Percentiles rank a stretch among this genome's conserved stretches.
Evolutionary conservation across 2,113 vertebrate species (phyloP).

Genomic region (Archilochus colubris): DNA sequence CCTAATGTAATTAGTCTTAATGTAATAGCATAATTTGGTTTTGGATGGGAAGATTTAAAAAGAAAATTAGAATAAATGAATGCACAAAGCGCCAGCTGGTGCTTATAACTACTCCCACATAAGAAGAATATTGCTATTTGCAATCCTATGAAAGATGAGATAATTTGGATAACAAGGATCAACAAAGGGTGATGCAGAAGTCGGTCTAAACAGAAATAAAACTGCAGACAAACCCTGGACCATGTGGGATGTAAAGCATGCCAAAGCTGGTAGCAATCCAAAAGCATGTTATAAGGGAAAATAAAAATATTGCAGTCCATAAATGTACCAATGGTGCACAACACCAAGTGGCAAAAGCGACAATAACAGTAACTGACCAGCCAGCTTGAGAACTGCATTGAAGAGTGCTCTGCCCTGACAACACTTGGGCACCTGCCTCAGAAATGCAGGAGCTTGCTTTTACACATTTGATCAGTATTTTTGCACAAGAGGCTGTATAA

Average conservation of each 20-base stretch:
- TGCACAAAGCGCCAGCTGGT: slow-evolving; percentile 67
- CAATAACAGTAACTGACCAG: slow-evolving; percentile 1
- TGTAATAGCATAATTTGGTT: slow-evolving; percentile 55
- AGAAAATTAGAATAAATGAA: slow-evolving; percentile 68
- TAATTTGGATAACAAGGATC: slow-evolving; percentile 69
- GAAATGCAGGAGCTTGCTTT: not conserved
- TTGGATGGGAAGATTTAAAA: slow-evolving; percentile 65
- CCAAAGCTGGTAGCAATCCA: slow-evolving; percentile 29
- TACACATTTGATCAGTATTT: not conserved
- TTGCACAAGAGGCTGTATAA: not conserved
- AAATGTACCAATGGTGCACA: slow-evolving; percentile 1
- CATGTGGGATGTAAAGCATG: slow-evolving; percentile 34
- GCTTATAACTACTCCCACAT: slow-evolving; percentile 66
- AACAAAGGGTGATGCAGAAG: slow-evolving; percentile 62
- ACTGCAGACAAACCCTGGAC: slow-evolving; percentile 27
- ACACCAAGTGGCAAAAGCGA: not conserved
- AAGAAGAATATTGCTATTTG: slow-evolving; percentile 66
- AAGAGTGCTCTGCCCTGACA: not conserved
- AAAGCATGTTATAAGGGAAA: slow-evolving; percentile 22
- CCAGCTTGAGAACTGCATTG: not conserved
- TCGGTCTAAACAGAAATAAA: slow-evolving; percentile 63
- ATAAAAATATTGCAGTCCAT: slow-evolving; percentile 46
- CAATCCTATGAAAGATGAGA: slow-evolving; percentile 63
- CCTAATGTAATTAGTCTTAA: slow-evolving; percentile 64
- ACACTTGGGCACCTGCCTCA: not conserved